phyloP scores from a whole-genome alignment of 2,797 vertebrate species.

The Scolopax bukidnonensis region DNA sequence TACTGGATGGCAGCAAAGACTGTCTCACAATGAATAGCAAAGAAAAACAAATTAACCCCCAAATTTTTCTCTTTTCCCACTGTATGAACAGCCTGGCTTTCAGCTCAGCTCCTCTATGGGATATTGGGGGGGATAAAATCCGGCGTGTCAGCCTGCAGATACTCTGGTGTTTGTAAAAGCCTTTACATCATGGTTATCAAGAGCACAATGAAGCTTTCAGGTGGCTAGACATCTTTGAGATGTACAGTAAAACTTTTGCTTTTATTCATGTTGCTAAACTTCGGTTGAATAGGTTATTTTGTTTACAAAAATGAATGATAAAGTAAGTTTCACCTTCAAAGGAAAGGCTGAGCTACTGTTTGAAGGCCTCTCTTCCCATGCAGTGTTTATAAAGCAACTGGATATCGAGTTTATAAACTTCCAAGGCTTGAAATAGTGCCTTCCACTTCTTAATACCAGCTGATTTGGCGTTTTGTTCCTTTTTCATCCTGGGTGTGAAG shows the following conservation, averaged over 20 bases:
- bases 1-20: neutral
- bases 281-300: neutral
- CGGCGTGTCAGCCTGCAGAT: neutral
- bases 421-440: neutral
- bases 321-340: neutral
- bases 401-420: neutral
- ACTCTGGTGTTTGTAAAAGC: fast-evolving
- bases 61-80: neutral
- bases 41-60: neutral
- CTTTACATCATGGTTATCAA: neutral
- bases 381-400: neutral
- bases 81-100: neutral
- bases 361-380: neutral
- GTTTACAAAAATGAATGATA: neutral
- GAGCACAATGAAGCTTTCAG: neutral
- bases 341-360: neutral
- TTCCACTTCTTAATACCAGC: neutral
- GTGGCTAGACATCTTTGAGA: neutral
- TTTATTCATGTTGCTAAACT: neutral
- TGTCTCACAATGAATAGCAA: neutral
- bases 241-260: neutral
- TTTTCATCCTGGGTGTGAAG: neutral
- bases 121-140: neutral
- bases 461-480: neutral
- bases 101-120: neutral